phyloP scores from a whole-genome alignment of 2,888 invertebrate species.

The Dendrolimus pini region DNA sequence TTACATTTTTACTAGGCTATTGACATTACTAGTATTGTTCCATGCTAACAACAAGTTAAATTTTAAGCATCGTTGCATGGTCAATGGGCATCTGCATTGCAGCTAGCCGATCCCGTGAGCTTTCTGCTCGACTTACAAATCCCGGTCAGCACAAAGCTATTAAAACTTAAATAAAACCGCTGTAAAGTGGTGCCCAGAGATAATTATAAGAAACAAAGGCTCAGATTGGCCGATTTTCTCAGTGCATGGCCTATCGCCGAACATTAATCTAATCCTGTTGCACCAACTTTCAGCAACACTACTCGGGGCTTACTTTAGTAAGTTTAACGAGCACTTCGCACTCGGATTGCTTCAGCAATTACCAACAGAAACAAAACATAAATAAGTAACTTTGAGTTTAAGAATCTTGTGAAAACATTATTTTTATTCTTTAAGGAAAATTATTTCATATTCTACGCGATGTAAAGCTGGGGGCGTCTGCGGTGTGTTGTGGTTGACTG shows the following conservation, averaged over 20 bases:
- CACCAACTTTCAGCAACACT: conserved; percentile 19
- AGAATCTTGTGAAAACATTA: too few species aligned
- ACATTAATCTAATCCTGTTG: conserved; percentile 30
- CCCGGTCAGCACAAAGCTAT: conserved; percentile 18
- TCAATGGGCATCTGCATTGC: conserved; percentile 31
- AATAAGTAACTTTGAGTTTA: too few species aligned
- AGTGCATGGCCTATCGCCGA: conserved; percentile 12
- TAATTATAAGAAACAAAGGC: conserved; percentile 38
- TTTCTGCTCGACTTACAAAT: conserved; percentile 20
- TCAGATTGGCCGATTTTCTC: conserved; percentile 23
- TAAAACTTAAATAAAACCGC: conserved; percentile 30
- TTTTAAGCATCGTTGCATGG: neutral
- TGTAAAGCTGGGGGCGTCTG: too few species aligned
- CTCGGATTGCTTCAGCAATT: neutral
- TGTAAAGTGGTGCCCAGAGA: conserved; percentile 23
- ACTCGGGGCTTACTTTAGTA: conserved; percentile 4
- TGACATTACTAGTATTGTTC: too few species aligned
- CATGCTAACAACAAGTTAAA: neutral
- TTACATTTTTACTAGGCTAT: too few species aligned
- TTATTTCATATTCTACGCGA: too few species aligned
- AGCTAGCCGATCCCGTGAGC: conserved; percentile 12
- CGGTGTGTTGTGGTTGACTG: too few species aligned
- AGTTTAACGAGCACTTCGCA: conserved; percentile 8
- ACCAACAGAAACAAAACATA: neutral
- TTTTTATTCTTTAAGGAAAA: too few species aligned